A percentile compares a stretch with the other conserved stretches of the same genome.
These are phyloP conservation scores for Macrosteles quadrilineatus DNA, from an alignment of 1,140 invertebrate species.

Conservation along the genomic window DNA sequence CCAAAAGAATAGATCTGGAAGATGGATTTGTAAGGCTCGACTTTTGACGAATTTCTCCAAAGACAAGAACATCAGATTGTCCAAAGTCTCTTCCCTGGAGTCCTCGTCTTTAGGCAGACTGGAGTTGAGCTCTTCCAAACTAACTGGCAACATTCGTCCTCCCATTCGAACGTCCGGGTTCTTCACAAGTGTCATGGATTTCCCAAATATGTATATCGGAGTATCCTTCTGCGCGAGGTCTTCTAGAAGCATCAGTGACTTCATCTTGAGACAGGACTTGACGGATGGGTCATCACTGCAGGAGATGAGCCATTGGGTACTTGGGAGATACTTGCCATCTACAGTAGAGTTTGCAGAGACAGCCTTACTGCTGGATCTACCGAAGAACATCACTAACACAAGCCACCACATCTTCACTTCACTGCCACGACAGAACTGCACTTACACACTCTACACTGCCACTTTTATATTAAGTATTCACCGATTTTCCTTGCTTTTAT, in stretches of 20 bases:
- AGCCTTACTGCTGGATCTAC: not conserved
- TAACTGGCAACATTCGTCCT: not conserved
- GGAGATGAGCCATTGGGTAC: not conserved
- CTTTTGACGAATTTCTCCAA: conserved; percentile 15
- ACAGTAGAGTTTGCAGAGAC: not conserved
- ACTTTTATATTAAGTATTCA: not conserved
- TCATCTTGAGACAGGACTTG: conserved; percentile 10
- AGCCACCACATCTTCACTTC: conserved; percentile 1
- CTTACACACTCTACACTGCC: not conserved
- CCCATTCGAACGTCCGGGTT: not conserved
- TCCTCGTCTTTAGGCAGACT: conserved; percentile 19
- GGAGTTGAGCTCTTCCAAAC: not conserved
- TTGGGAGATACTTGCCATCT: not conserved
- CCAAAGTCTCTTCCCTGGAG: conserved; percentile 14
- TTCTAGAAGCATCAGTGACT: conserved; percentile 15
- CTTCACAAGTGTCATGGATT: conserved; percentile 19
- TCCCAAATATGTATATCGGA: conserved; percentile 12
- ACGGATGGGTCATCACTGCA: not conserved
- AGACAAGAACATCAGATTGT: conserved; percentile 1
- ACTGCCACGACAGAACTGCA: not conserved
- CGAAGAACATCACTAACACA: not conserved
- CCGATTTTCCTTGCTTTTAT: not conserved
- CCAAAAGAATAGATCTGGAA: not conserved
- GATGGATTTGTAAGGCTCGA: conserved; percentile 18
- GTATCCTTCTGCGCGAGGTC: not conserved